phyloP scores from a whole-genome alignment of 2,113 vertebrate genomes.

The Scytalopus superciliaris region DNA sequence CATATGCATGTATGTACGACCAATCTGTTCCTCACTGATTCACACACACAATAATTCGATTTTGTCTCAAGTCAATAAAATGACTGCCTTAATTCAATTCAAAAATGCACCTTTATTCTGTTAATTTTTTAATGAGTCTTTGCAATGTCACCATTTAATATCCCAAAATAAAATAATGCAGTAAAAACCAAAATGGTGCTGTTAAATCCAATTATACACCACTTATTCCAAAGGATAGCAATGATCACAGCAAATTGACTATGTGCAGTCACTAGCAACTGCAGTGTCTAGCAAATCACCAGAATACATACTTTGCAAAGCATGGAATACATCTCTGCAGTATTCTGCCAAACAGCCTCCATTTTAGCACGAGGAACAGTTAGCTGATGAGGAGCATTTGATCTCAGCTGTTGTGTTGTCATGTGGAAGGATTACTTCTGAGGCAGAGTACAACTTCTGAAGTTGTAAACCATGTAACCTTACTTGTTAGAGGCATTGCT shows the following conservation, averaged over 20 bases:
- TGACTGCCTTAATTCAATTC: not conserved
- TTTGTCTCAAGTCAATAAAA: not conserved
- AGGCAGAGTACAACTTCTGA: not conserved
- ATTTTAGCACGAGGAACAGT: not conserved
- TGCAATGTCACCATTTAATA: not conserved
- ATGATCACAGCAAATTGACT: not conserved
- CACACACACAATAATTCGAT: not conserved
- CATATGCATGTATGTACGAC: not conserved
- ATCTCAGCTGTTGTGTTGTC: not conserved
- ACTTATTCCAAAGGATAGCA: not conserved
- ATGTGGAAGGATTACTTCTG: not conserved
- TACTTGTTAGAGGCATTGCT: not conserved
- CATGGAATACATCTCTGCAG: not conserved
- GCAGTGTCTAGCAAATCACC: not conserved
- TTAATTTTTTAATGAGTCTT: not conserved
- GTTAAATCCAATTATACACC: not conserved
- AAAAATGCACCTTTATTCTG: not conserved
- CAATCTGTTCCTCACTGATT: not conserved
- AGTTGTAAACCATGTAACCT: not conserved
- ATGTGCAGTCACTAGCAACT: not conserved
- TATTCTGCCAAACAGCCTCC: not conserved
- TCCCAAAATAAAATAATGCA: not conserved
- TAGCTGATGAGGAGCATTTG: not conserved
- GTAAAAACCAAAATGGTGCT: not conserved
- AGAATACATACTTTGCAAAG: not conserved